Evolutionary conservation across 1,140 invertebrate species (phyloP), one percentile per base, ranked within the genome.

Genomic region (Mamestra configurata): DNA sequence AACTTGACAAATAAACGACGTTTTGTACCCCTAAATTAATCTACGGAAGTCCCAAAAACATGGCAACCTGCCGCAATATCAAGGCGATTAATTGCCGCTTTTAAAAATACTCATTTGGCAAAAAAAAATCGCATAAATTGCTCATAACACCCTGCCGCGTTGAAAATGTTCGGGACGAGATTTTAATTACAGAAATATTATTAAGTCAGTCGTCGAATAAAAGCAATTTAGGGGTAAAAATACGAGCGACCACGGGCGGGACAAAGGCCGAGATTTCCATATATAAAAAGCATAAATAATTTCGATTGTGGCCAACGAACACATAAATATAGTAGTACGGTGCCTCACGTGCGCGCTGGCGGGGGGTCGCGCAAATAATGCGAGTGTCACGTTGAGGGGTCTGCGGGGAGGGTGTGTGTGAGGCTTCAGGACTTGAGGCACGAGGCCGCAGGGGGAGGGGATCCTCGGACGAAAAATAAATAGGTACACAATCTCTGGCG

Each of bases 161-260:
- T 88, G 84, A 90, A 91, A 92, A 90, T 82, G 88, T 87, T 86
- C 80, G 51, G 78, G 80, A 80, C 82, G 85, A 86, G 84, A 86
- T 91, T 91, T 92, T 90, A 92, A 92, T 92, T 92, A 91, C 89
- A 89, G 86, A 90, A 89, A 89, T 91, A 91, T 89, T 90, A 91
- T 92, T 90, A 90, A 91, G 87, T 89, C 85, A 84, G 70, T 84
- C 81, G 84, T 82, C 88, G 82, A 87, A 90, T 90, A 88, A 90
- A 90, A 88, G 84, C 89, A 85, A 89, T 92, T 92, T 87, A 79
- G 88, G 85, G 77, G 75, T 81, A 88, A 89, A 84, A 73, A 84
- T 79, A 83, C 76, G 78, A 82, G 85, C 82, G 84, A 79, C 77
- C 81, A 77, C 59, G 53, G 77, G 77, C 31, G 80, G 85, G 77